Evolutionary conservation across 2,888 invertebrate species (phyloP), one percentile per base, ranked within the genome.

Genomic region (Abscondita cerata): DNA sequence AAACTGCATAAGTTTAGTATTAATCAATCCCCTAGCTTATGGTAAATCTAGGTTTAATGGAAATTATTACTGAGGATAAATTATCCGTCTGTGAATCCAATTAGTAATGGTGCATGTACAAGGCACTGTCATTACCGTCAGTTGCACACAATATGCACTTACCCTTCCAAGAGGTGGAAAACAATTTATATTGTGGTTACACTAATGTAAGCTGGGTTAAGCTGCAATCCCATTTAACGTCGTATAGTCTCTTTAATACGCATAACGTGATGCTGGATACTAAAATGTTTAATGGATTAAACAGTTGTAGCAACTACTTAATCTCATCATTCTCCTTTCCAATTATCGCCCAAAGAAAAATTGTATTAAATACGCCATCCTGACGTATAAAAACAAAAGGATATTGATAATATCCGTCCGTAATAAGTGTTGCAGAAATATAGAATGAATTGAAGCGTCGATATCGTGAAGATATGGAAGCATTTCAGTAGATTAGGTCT

Each of bases 401-500:
- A 62, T 62, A 62, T 62, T 58, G 62, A 44, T 52, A 58, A 63
- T 63, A 63, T 63, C 62, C 58, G 58, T 40, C 55, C 51, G 54
- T 54, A 63, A 59, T 63, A 63, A 63, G 59, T 50, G 55, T 54
- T 63, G 54, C 57, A 62, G 57, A 59, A 59, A 63, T 63, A 67
- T 63, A 64, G 61, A 65, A 64, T 62, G 65, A 65, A 66, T 57
- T 66, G 67, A 62, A 67, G 65, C 67, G 67, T 63, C 63, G 64
- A 67, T 66, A 62, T 63, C 55, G 59, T 57, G 57, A 50, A 59
- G 64, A 64, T 63, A 65, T 65, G 53, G 54, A 58, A 62, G 61
- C 67, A 65, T 64, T 66, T 65, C 67, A 68, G 56, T 68, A 70
- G 70, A 72, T 70, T 70, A 68, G 65, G 61, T 70, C 68, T 65